Base-by-base conservation (phyloP, 2,113 vertebrate genomes). In the Butorides virescens region DNA sequence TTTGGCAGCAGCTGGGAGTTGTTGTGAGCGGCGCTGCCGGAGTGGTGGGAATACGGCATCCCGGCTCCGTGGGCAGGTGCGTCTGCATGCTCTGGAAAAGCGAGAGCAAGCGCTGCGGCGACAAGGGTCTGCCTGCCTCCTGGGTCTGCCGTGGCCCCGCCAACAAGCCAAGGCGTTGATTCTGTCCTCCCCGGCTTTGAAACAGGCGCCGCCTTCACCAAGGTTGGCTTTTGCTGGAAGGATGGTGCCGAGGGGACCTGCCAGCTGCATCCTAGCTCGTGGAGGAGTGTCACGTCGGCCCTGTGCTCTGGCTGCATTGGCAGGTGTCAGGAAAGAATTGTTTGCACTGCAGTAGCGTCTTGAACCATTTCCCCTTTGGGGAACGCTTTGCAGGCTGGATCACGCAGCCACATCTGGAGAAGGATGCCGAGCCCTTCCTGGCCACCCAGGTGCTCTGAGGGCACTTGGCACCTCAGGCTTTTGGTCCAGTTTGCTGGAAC, bases 1-100 rank as follows among this genome's bases (percentile, higher is more conserved):
- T 97, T 92, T 89, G 91, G 94, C 92, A 97, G 98, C 98, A 99
- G 98, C 99, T 98, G 98, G 98, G 98, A 98, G 98, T 96, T 97
- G 97, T 98, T 98, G 91, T 55, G 21, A 93, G 88, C 18, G 77
- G 97, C 86, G 15, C 71, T 94, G 96, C 95, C 15, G 67, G 93
- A 96, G 85, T 91, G 80, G 96, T 93, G 94, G 95, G 97, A 95
- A 94, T 92, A 72, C 50, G 80, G 88, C 93, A 87, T 93, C 94
- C 87, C 15, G 2, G 87, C 81, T 96, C 85, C 11, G 2, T 4
- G 5, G 90, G 89, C 98, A 97, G 97, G 93, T 97, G 97, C 10
- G 50, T 70, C 70, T 90, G 83, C 36, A 6, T 66, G 92, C 86
- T 93, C 77, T 1, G 30, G 87, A 91, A 91, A 97, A 97, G 88